Conservation (phyloP, 2,888 invertebrate genomes). For the Eilema depressum region DNA sequence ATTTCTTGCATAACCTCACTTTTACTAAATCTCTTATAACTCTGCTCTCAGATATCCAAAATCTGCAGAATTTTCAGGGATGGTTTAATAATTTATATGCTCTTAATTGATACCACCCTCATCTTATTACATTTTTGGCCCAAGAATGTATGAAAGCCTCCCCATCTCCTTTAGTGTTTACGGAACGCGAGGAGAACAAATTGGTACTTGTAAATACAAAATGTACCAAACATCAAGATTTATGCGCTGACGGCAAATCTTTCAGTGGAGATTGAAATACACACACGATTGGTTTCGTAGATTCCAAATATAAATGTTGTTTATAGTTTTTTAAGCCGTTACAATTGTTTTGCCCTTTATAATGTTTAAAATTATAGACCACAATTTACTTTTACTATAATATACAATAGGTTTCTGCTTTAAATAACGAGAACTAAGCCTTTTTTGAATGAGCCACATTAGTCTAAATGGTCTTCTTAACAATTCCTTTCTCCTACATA, state of each 20-base stretch:
- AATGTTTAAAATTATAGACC: background rate
- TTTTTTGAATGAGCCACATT: background rate
- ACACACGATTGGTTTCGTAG: background rate
- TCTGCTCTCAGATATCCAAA: too few species aligned
- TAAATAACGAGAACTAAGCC: background rate
- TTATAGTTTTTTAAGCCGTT: conserved; percentile 12
- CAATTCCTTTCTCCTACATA: conserved; percentile 17
- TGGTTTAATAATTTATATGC: too few species aligned
- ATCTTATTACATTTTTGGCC: too few species aligned
- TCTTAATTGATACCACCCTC: too few species aligned
- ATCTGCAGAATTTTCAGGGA: too few species aligned
- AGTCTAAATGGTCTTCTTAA: conserved; percentile 10
- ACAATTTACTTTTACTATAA: background rate
- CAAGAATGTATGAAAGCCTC: too few species aligned
- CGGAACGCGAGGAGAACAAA: conserved; percentile 32
- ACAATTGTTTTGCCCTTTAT: conserved; percentile 13
- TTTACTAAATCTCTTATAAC: too few species aligned
- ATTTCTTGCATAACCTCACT: too few species aligned
- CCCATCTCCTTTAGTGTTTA: conserved; percentile 43
- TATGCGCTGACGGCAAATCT: conserved; percentile 24
- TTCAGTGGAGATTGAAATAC: conserved; percentile 29
- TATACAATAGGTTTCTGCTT: background rate
- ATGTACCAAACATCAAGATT: conserved; percentile 30
- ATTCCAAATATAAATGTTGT: conserved; percentile 15
- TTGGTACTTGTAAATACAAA: conserved; percentile 26